Percentiles rank a stretch among this genome's conserved stretches.
phyloP scores from a whole-genome alignment of 2,797 vertebrate species.

The Lemur catta region DNA sequence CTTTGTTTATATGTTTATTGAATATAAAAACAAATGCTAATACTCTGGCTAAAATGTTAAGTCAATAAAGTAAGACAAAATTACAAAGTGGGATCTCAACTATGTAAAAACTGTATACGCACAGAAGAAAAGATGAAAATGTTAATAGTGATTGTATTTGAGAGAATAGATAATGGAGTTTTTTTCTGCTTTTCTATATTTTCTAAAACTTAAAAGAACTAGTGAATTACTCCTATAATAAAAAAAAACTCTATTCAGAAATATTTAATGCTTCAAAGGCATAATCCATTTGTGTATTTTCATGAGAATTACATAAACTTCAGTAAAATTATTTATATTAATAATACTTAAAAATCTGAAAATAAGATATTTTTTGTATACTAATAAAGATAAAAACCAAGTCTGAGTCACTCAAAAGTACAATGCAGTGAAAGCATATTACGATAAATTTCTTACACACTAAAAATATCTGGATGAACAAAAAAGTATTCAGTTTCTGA shows the following conservation, averaged over 20 bases:
- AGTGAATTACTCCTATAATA: background rate
- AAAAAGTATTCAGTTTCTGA: background rate
- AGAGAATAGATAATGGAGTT: background rate
- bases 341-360: background rate
- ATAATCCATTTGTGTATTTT: background rate
- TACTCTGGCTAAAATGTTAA: background rate
- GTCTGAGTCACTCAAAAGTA: background rate
- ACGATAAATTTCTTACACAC: background rate
- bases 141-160: background rate
- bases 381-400: background rate
- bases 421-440: background rate
- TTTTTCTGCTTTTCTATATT: constrained; percentile 18
- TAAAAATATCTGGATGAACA: background rate
- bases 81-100: background rate
- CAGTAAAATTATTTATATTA: background rate
- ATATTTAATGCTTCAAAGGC: background rate
- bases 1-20: background rate
- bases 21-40: constrained; percentile 13
- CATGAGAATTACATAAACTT: background rate
- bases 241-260: constrained; percentile 6
- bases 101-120: background rate
- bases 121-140: constrained; percentile 1
- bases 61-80: background rate
- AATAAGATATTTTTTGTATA: constrained; percentile 17
- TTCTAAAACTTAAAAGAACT: background rate